phyloP scores from a whole-genome alignment of 2,888 invertebrate genomes.

The Kryphioiulus occultus region DNA sequence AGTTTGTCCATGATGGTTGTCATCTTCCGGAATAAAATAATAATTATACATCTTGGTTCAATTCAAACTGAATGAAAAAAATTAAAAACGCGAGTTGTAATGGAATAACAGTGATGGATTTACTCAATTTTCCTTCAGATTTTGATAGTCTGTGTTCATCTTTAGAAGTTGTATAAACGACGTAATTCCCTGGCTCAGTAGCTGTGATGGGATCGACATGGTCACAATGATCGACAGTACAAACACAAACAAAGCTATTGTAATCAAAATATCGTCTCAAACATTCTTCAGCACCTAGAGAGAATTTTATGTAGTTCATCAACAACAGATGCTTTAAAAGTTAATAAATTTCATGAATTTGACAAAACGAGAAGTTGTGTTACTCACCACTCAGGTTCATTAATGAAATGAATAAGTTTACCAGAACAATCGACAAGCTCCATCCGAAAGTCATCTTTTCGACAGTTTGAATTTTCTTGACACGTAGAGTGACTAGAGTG shows the following conservation, averaged over 20 bases:
- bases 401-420: too few relatives aligned
- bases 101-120: neutral
- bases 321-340: neutral
- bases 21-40: neutral
- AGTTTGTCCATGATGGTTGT: too few relatives aligned
- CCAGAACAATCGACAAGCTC: too few relatives aligned
- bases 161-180: constrained; percentile 43
- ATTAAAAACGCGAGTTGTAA: neutral
- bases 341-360: too few relatives aligned
- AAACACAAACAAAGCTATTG: constrained; percentile 71
- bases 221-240: constrained; percentile 76
- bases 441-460: too few relatives aligned
- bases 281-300: neutral
- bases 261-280: constrained; percentile 45
- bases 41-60: neutral
- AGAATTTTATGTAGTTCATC: neutral
- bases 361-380: too few relatives aligned
- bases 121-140: neutral
- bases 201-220: neutral
- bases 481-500: too few relatives aligned
- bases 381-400: too few relatives aligned
- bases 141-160: neutral
- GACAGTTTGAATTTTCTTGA: too few relatives aligned
- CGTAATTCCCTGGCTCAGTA: neutral
- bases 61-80: neutral